A percentile compares a stretch with the other conserved stretches of the same genome.
These are phyloP conservation scores for Taurulus bubalis DNA, from an alignment of 2,113 vertebrate genomes.

Conservation along the genomic window DNA sequence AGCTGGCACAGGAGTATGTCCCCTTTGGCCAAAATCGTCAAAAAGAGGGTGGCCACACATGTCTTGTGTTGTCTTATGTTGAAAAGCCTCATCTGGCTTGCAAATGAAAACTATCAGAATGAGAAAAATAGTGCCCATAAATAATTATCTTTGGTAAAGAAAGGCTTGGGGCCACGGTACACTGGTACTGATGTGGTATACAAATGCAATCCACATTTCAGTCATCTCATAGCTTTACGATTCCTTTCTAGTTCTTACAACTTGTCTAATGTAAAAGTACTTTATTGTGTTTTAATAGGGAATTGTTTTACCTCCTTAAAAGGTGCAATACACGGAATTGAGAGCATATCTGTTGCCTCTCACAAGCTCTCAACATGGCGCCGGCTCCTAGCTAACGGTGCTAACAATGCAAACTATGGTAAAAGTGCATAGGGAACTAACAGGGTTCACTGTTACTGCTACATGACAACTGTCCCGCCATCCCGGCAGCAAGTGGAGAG, in stretches of 20 bases:
- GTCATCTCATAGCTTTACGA: not conserved
- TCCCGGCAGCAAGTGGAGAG: not conserved
- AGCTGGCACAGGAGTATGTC: conserved; percentile 49
- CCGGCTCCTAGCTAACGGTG: not conserved
- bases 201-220: not conserved
- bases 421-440: not conserved
- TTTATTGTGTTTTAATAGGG: not conserved
- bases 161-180: conserved; percentile 6
- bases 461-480: not conserved
- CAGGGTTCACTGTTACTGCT: not conserved
- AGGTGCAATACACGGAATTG: not conserved
- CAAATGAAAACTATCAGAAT: conserved; percentile 31
- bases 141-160: conserved; percentile 28
- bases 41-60: conserved; percentile 38
- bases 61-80: conserved; percentile 47
- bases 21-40: conserved; percentile 28
- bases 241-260: not conserved
- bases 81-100: conserved; percentile 47
- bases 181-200: conserved; percentile 3
- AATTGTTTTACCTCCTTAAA: not conserved
- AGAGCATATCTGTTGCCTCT: not conserved
- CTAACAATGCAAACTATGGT: not conserved
- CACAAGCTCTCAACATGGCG: not conserved
- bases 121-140: conserved; percentile 18
- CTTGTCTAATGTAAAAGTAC: not conserved